Evolutionary conservation across 2,888 invertebrate species (phyloP), one percentile per base, ranked within the genome.

Genomic region (Linnaemya vulpina): DNA sequence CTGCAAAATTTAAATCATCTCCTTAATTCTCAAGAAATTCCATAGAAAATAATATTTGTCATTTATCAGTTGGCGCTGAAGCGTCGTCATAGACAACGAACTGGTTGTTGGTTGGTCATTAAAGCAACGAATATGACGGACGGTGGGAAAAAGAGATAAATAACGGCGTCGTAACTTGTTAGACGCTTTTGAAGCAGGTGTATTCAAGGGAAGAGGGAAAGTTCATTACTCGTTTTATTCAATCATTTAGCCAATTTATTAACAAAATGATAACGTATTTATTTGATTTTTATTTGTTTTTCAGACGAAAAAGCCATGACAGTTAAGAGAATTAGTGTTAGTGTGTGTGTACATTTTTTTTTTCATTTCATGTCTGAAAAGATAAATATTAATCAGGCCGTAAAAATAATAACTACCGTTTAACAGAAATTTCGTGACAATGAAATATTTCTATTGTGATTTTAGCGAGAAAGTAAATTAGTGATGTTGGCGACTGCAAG

Each of bases 71-170:
- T 40, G 60, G 53, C 71, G 63, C 30, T 55, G 40, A 35, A 73
- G 25, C 79, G 79, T 80, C 79, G 79, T 80, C 79, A 80, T 60
- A 30, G 62, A n/a, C 49, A 62, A 62, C 35, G 7, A n/a, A 46
- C 35, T 40, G 40, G 40, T 40, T 40, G 40, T 40, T 40, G 40
- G 40, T 8, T 1, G 20, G 10, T 22, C 60, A 62, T 62, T 49
- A 62, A 73, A 62, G 60, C 62, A 49, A 38, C 20, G 15, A 53
- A n/a, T 58, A 20, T 46, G 65, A 1, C 7, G 25, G 7, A 9
- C 15, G 15, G 4, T 11, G 11, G 17, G 4, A 10, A 11, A 17
- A 20, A 38, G 68, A 51, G 51, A 30, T 22, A 1, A 20, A 70
- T 40, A 55, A 40, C 10, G 9, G n/a, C 43, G 25, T 43, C 17